phyloP scores from a whole-genome alignment of 2,888 invertebrate species.

The Rhagophthalmus giganteus region DNA sequence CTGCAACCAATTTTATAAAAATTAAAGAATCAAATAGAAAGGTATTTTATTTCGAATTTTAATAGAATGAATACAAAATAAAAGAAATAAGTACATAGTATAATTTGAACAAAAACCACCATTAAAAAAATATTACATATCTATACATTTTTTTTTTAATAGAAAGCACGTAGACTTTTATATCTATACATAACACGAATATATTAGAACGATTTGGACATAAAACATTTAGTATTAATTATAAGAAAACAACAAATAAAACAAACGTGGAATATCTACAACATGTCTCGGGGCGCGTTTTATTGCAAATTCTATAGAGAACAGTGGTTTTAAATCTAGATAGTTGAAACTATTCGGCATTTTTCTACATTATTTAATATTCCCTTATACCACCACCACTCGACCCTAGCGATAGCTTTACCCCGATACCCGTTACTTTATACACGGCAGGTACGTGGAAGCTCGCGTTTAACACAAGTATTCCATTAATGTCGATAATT shows the following conservation, averaged over 20 bases:
- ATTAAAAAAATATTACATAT: slow-evolving; percentile 11
- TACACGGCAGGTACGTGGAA: slow-evolving; percentile 50
- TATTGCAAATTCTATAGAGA: no score
- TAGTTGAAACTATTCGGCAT: no score
- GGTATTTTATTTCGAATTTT: no score
- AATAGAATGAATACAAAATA: not conserved
- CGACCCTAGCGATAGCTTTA: slow-evolving; percentile 27
- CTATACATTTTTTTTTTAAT: no score
- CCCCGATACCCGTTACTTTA: slow-evolving; percentile 39
- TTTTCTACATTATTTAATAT: not conserved
- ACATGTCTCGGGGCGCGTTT: no score
- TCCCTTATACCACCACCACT: slow-evolving; percentile 21
- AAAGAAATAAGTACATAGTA: not conserved
- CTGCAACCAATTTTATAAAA: no score
- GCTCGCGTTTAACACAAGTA: slow-evolving; percentile 30
- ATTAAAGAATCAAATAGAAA: not conserved
- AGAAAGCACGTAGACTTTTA: slow-evolving; percentile 2
- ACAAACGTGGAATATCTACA: not conserved
- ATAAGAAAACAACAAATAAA: not conserved
- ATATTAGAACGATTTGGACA: slow-evolving; percentile 10
- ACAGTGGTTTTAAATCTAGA: no score
- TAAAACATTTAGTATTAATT: not conserved
- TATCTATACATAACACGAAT: slow-evolving; percentile 15
- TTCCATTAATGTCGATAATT: slow-evolving; percentile 6
- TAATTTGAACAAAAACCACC: slow-evolving; percentile 14